A percentile compares a stretch with the other conserved stretches of the same genome.
Conservation (phyloP, 2,797 vertebrate species). For the Protosalanx chinensis region DNA sequence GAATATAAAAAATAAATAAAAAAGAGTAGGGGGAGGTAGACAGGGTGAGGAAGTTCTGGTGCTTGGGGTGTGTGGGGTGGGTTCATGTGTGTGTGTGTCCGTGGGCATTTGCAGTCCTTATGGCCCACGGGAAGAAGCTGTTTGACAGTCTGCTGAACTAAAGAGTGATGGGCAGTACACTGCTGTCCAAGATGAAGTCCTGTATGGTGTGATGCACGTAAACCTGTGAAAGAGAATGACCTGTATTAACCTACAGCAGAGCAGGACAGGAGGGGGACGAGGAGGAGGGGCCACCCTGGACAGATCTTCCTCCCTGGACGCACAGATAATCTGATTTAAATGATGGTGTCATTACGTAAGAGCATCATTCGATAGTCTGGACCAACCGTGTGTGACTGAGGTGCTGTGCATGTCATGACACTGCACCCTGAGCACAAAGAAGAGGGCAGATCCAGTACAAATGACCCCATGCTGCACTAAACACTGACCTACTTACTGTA, state of each 20-base stretch:
- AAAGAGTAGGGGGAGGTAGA: too few species aligned
- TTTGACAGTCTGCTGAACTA: too few species aligned
- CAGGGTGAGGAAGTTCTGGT: too few species aligned
- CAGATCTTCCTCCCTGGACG: slow-evolving; percentile 8
- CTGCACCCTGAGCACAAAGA: slow-evolving; percentile 10
- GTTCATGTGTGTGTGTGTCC: too few species aligned
- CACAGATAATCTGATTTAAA: slow-evolving; percentile 67
- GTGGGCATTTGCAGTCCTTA: too few species aligned
- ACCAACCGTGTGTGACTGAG: slow-evolving; percentile 60
- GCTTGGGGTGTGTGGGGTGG: too few species aligned
- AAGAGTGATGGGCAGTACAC: slow-evolving; percentile 38
- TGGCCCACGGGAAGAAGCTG: too few species aligned
- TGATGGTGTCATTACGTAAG: slow-evolving; percentile 66
- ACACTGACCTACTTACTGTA: neutral
- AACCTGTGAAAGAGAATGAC: slow-evolving; percentile 64
- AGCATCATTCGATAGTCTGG: slow-evolving; percentile 61
- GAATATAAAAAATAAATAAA: too few species aligned
- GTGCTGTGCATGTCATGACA: slow-evolving; percentile 25
- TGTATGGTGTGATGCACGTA: too few species aligned
- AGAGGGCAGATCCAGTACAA: slow-evolving; percentile 1
- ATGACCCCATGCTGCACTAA: neutral
- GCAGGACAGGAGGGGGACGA: slow-evolving; percentile 13
- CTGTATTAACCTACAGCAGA: slow-evolving; percentile 77
- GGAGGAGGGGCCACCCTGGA: slow-evolving; percentile 16
- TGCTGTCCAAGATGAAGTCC: slow-evolving; percentile 26